Base-by-base conservation (phyloP, 2,797 vertebrate genomes). In the Microctenopoma lineatum region DNA sequence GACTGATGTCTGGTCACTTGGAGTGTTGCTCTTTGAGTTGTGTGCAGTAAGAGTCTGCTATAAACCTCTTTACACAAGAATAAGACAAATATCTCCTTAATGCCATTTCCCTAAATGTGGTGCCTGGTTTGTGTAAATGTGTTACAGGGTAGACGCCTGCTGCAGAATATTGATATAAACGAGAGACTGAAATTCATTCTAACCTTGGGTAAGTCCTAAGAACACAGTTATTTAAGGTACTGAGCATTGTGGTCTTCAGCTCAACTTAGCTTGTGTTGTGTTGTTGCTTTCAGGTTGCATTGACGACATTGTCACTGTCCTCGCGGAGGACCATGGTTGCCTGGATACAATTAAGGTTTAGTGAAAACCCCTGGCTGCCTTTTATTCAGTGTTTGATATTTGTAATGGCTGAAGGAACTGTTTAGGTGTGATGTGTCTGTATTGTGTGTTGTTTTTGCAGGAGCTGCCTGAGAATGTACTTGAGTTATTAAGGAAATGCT, bases 311-410 rank as follows among this genome's bases (percentile, higher is more conserved):
- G 82, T 98, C 74, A 96, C 93, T 18, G 97, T 98, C 62, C 88
- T 99, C 63, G 96, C 96, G 39, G 98, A 99, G 91, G 97, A 98
- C 77, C 97, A 99, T 32, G 97, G 97, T 27, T 98, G 96, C 85
- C 90, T 98, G 81, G 96, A 97, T 68, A 85, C 89, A 51, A 93
- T 98, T 83, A 96, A 97, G 97, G 98, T 98, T 84, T 63, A 93
- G 7, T 88, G 27, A 27, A 55, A 48, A 27, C 26, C 12, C 45
- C 26, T 10, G n/a, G 2, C 41, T 59, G 18, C 3, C 26, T 59
- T 15, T 39, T 14, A 39, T 9, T 27, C 39, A 70, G 4, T 32
- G 18, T 4, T 27, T 14, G 12, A 34, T 47, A 41, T 34, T 7
- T 1, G 12, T 15, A 4, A 9, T 56, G 2, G 46, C 47, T 44